These are phyloP conservation scores for Glaucidium brasilianum DNA, from an alignment of 2,113 vertebrate genomes.

Conservation along the genomic window DNA sequence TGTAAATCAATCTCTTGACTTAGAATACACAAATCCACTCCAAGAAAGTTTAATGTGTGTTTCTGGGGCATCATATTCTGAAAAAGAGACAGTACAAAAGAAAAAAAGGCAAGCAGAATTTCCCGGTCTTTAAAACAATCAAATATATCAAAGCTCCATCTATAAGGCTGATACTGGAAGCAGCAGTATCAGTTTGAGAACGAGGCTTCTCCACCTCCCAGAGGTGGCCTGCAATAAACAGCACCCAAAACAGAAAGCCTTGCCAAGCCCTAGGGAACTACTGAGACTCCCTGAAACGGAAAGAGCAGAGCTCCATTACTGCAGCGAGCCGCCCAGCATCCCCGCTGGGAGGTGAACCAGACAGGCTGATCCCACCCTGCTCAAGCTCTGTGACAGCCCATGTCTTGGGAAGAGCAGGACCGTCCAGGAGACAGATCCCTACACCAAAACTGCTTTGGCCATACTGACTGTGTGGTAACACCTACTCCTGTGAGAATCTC, in stretches of 20 bases:
- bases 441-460: not conserved
- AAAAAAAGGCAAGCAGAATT: not conserved
- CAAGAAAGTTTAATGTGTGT: slow-evolving; percentile 13
- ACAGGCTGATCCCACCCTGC: not conserved
- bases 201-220: not conserved
- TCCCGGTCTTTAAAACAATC: not conserved
- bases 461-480: accelerated
- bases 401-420: not conserved
- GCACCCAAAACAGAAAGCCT: not conserved
- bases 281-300: not conserved
- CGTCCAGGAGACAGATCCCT: not conserved
- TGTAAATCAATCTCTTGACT: not conserved
- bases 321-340: not conserved
- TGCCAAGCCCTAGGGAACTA: not conserved
- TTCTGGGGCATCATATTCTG: not conserved
- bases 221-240: not conserved
- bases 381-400: accelerated
- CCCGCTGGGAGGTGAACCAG: not conserved
- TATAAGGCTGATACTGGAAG: not conserved
- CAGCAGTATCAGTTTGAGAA: not conserved
- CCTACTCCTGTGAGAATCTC: not conserved
- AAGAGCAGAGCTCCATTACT: not conserved
- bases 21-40: not conserved
- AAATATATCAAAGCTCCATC: not conserved
- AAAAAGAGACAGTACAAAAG: not conserved